Base-by-base conservation (phyloP, 2,797 vertebrate species). In the Aldrovandia affinis region DNA sequence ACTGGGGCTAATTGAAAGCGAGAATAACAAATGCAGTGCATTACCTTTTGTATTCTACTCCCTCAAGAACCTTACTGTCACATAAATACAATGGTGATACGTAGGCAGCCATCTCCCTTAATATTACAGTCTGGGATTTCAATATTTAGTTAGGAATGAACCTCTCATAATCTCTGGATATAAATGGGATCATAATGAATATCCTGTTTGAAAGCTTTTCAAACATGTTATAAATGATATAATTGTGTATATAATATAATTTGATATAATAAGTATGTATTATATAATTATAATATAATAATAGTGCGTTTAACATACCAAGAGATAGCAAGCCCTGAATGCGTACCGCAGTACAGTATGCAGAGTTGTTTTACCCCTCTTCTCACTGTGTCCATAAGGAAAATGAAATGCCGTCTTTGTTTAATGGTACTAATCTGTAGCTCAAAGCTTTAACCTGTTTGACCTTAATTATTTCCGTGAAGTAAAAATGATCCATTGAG, bases 401-500 rank as follows among this genome's bases (percentile, higher is more conserved):
- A 25, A 22, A 63, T 3, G 9, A n/a, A 18, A 57, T 54, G 22
- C 20, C 68, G 7, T 54, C n/a, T 54, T 47, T 55, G 52, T 22
- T 57, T 30, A 54, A 33, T n/a, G 7, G 52, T 36, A 30, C 15
- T 14, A 30, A 18, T 22, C 18, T 30, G 8, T 55, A 39, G 18
- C 68, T 77, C 8, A 57, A 3, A 18, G 14, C 14, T 57, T 39
- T 77, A n/a, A 44, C 39, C 54, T 30, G 54, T 50, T 15, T 25
- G 33, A 55, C 33, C 22, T 3, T 78, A 44, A 44, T 42, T 57
- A 33, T 39, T 33, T 73, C 25, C 82, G 15, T 20, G 2, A 20
- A 70, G 33, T 70, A 70, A 70, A 70, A 70, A 70, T 12, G 33
- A 70, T 39, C 33, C 33, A 39, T 70, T 70, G 68, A 70, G n/a